These are phyloP conservation scores for Neosilurus hyrtlii DNA, from an alignment of 2,797 vertebrate species.

Conservation along the genomic window DNA sequence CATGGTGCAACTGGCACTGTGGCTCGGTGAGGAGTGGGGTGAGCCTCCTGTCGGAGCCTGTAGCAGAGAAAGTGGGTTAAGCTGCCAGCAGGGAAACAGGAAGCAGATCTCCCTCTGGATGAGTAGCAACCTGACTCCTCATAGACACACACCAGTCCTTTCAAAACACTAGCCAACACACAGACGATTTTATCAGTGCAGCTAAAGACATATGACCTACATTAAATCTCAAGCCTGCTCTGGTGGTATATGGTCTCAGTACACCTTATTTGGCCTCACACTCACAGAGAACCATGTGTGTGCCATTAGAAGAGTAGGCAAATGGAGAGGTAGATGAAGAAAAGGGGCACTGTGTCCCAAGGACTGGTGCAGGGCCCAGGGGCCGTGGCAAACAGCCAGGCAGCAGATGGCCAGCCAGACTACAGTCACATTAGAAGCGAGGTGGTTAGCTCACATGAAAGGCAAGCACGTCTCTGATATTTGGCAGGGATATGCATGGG, in stretches of 20 bases:
- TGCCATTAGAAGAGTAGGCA: conserved; percentile 43
- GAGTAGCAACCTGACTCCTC: conserved; percentile 31
- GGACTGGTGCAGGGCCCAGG: conserved; percentile 59
- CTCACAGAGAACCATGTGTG: conserved; percentile 44
- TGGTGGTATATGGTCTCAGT: conserved; percentile 13
- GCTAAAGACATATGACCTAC: conserved; percentile 35
- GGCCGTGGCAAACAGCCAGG: conserved; percentile 74
- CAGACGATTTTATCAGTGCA: conserved; percentile 25
- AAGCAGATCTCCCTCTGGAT: conserved; percentile 13
- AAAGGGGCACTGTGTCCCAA: conserved; percentile 63
- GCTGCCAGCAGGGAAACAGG: conserved; percentile 13
- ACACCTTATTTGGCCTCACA: conserved; percentile 38
- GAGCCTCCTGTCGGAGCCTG: conserved; percentile 87
- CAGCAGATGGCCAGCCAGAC: conserved; percentile 77
- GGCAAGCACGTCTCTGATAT: conserved; percentile 65
- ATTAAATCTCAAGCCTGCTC: conserved; percentile 28
- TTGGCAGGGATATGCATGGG: conserved; percentile 50
- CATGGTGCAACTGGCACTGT: conserved; percentile 83
- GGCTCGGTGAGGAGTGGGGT: conserved; percentile 88
- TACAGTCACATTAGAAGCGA: conserved; percentile 67
- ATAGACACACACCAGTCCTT: conserved; percentile 10
- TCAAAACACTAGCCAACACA: conserved; percentile 8
- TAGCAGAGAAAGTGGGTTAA: conserved; percentile 41
- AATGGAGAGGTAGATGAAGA: conserved; percentile 45
- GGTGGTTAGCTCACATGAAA: conserved; percentile 69